Evolutionary conservation across 2,113 vertebrate genomes (phyloP).

Genomic region (Perognathus longimembris): DNA sequence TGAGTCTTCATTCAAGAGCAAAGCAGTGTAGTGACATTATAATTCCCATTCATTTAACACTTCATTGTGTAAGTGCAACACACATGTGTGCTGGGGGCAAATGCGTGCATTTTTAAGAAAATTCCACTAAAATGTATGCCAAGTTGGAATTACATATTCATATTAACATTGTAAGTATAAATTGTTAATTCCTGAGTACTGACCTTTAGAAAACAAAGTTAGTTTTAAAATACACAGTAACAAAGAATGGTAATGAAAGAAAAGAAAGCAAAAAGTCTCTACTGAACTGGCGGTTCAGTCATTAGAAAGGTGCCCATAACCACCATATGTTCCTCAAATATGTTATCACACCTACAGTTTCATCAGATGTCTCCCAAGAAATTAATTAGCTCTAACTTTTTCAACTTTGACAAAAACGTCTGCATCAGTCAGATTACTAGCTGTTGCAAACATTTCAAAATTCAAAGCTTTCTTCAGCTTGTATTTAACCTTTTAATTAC

Average conservation of each 20-base stretch:
- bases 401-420: slow-evolving; percentile 92
- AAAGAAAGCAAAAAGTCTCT: slow-evolving; percentile 85
- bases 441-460: slow-evolving; percentile 88
- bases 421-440: slow-evolving; percentile 89
- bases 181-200: slow-evolving; percentile 51
- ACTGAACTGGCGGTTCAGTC: slow-evolving; percentile 89
- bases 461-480: slow-evolving; percentile 88
- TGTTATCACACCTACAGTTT: slow-evolving; percentile 92
- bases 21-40: neutral
- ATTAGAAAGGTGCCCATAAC: slow-evolving; percentile 91
- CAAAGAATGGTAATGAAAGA: slow-evolving; percentile 85
- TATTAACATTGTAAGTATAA: slow-evolving; percentile 68
- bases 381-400: slow-evolving; percentile 92
- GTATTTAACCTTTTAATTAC: slow-evolving; percentile 92
- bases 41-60: slow-evolving; percentile 7
- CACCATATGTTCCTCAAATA: slow-evolving; percentile 92
- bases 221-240: slow-evolving; percentile 81
- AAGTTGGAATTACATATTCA: slow-evolving; percentile 50
- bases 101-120: slow-evolving; percentile 52
- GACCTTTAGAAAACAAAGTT: slow-evolving; percentile 74
- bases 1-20: neutral
- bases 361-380: slow-evolving; percentile 92
- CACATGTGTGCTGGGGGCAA: neutral
- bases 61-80: slow-evolving; percentile 33
- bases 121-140: slow-evolving; percentile 43